Conservation (phyloP, 2,113 vertebrate genomes). For the Ornithorhynchus anatinus region DNA sequence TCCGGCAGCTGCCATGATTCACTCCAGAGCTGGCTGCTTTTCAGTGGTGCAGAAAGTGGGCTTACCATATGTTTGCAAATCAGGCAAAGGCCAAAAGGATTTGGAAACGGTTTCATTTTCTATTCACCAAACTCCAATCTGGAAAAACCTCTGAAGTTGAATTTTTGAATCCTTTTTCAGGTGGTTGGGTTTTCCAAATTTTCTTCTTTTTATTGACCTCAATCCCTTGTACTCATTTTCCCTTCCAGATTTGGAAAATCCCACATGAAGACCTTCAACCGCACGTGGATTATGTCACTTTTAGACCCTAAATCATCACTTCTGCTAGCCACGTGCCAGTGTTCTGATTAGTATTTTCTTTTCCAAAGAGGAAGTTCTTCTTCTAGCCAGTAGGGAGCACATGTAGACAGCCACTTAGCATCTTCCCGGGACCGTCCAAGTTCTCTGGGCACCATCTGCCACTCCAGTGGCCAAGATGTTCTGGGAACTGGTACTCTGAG, state of each 20-base stretch:
- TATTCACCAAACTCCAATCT: constrained; percentile 39
- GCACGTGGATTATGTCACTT: background rate
- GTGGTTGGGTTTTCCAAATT: constrained; percentile 49
- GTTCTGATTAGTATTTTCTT: background rate
- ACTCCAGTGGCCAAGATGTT: background rate
- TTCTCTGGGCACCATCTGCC: background rate
- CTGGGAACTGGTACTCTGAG: background rate
- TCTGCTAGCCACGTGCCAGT: background rate
- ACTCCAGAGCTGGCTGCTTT: background rate
- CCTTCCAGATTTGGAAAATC: no score
- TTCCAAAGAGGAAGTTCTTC: background rate
- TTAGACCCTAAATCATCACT: background rate
- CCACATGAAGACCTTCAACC: background rate
- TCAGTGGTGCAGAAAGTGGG: constrained; percentile 19
- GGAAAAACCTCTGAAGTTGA: background rate
- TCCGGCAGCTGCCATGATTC: background rate
- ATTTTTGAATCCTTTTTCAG: background rate
- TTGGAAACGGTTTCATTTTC: constrained; percentile 3
- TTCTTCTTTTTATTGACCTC: constrained; percentile 35
- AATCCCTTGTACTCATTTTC: no score
- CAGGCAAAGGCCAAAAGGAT: constrained; percentile 9
- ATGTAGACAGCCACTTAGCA: background rate
- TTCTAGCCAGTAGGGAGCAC: background rate
- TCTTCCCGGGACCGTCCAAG: background rate
- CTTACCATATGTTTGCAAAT: background rate